Percentiles rank a stretch among this genome's conserved stretches.
phyloP scores from a whole-genome alignment of 2,797 vertebrate genomes.

The Pyrrhura leucotis region DNA sequence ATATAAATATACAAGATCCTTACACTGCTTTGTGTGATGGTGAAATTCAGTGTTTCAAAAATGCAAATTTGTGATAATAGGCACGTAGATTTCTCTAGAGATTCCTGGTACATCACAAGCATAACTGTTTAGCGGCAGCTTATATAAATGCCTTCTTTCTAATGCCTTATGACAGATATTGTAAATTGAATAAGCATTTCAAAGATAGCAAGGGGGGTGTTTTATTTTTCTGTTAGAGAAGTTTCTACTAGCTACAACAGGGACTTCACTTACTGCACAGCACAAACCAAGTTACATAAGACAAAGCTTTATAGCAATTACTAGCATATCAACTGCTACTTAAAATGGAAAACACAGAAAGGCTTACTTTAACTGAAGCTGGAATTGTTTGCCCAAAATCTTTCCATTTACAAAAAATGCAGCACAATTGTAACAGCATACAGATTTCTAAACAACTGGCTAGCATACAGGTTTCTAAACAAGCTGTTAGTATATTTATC shows the following conservation, averaged over 20 bases:
- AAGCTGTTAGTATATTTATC: neutral
- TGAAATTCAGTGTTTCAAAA: neutral
- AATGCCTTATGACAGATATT: neutral
- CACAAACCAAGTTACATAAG: neutral
- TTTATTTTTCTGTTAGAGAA: neutral
- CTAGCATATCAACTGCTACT: neutral
- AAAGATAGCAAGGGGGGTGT: neutral
- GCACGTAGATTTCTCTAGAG: neutral
- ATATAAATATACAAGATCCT: neutral
- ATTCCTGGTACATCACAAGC: neutral
- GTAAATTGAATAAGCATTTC: neutral
- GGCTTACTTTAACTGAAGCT: neutral
- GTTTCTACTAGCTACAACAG: neutral
- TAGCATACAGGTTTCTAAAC: neutral
- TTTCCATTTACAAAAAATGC: neutral
- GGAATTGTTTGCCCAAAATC: neutral
- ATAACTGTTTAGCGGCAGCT: neutral
- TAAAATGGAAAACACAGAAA: neutral
- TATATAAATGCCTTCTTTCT: neutral
- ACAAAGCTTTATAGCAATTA: neutral
- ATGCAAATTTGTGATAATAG: neutral
- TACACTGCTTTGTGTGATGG: neutral
- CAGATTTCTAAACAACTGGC: conserved; percentile 6
- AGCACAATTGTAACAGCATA: neutral
- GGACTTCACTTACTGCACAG: neutral